Evolutionary conservation across 2,888 invertebrate genomes (phyloP).

Genomic region (Caenorhabditis japonica): DNA sequence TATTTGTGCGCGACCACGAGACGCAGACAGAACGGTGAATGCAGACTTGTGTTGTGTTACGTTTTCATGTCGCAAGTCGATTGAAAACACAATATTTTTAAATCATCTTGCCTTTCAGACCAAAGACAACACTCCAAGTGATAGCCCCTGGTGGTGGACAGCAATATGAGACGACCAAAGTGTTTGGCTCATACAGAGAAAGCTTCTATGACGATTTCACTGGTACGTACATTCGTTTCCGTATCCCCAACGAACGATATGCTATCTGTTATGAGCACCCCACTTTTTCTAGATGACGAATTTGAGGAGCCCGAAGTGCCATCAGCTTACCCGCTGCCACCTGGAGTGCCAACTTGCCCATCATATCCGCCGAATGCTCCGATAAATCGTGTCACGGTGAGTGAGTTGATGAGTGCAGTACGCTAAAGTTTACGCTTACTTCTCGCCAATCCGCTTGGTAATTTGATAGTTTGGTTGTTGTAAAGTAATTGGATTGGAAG

Average conservation of each 20-base stretch:
- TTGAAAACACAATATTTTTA: neutral
- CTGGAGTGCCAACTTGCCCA: slow-evolving; percentile 64
- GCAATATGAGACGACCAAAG: slow-evolving; percentile 32
- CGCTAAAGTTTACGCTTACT: slow-evolving; percentile 16
- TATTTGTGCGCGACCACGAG: no score
- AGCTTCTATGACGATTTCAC: slow-evolving; percentile 53
- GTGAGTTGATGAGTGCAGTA: slow-evolving; percentile 43
- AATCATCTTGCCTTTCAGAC: slow-evolving; percentile 33
- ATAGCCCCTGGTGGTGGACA: slow-evolving; percentile 20
- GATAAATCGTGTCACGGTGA: slow-evolving; percentile 64
- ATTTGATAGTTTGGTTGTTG: slow-evolving; percentile 41
- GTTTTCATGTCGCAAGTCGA: no score
- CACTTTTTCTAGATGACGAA: slow-evolving; percentile 52
- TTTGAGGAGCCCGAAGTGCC: slow-evolving; percentile 40
- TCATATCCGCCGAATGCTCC: slow-evolving; percentile 60
- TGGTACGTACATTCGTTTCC: slow-evolving; percentile 15
- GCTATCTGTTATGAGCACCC: neutral
- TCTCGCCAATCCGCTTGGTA: slow-evolving; percentile 37
- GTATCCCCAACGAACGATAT: neutral
- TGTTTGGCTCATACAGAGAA: slow-evolving; percentile 39
- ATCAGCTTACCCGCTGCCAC: slow-evolving; percentile 49
- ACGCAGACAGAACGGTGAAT: no score
- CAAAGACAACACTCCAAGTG: slow-evolving; percentile 54
- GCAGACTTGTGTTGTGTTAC: no score
- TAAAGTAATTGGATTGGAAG: slow-evolving; percentile 6